Evolutionary conservation across 2,888 invertebrate genomes (phyloP).

Genomic region (Oscheius myriophilus): DNA sequence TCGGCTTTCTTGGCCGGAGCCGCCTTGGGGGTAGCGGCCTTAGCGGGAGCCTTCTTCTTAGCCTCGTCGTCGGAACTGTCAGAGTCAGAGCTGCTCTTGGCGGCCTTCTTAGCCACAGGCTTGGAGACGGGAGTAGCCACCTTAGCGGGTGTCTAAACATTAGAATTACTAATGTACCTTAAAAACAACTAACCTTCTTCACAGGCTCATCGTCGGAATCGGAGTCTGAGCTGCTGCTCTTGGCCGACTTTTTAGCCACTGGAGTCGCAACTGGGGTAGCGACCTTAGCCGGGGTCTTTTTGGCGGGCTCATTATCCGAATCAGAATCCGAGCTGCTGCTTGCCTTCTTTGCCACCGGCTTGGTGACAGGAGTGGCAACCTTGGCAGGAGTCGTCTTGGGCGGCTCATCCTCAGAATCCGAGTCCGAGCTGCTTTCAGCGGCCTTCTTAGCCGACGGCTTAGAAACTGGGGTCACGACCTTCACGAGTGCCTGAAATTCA

Average conservation of each 20-base stretch:
- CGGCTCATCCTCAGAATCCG: slow-evolving; percentile 28
- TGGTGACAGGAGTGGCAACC: neutral
- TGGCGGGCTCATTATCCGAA: neutral
- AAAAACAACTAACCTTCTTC: slow-evolving; percentile 5
- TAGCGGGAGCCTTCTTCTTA: slow-evolving; percentile 28
- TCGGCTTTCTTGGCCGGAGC: slow-evolving; percentile 1
- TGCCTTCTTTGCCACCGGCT: slow-evolving; percentile 2
- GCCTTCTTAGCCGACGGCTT: slow-evolving; percentile 11
- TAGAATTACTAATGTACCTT: neutral
- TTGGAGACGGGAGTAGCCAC: slow-evolving; percentile 17
- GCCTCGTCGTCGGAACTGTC: slow-evolving; percentile 43
- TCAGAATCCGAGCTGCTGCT: slow-evolving; percentile 15
- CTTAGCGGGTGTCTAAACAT: neutral
- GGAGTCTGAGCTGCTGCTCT: neutral
- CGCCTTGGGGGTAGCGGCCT: neutral
- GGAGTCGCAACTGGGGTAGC: neutral
- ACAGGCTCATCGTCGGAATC: slow-evolving; percentile 29
- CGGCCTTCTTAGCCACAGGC: slow-evolving; percentile 43
- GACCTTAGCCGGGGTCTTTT: slow-evolving; percentile 8
- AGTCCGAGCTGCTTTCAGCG: slow-evolving; percentile 17
- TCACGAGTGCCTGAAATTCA: slow-evolving; percentile 3
- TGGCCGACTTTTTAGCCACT: neutral
- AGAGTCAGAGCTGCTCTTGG: slow-evolving; percentile 39
- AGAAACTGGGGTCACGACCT: neutral
- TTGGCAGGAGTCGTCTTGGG: slow-evolving; percentile 19